Base-by-base conservation (phyloP, 2,888 invertebrate species). In the Entomobrya proxima region DNA sequence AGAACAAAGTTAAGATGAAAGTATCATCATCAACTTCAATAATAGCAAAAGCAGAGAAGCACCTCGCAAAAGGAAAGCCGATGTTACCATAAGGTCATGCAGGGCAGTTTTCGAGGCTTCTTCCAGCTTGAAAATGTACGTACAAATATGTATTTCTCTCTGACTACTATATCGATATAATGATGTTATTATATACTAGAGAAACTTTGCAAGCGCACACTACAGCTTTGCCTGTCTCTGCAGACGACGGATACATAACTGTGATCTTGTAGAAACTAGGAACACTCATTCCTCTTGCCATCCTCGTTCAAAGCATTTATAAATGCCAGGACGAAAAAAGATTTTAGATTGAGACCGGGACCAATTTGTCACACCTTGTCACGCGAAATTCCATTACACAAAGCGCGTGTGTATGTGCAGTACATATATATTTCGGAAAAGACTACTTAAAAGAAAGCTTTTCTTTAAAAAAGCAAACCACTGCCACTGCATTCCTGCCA, bases 351-450 rank as follows among this genome's bases (percentile, higher is more conserved):
- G 86, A 83, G 83, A 83, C 44, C 72, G 69, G 83, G 83, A 69
- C 84, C 58, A 86, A 88, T 88, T 88, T 88, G 88, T 88, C 88
- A 88, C 86, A 81, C 85, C 86, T 81, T 86, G 86, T 86, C 86
- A 86, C 78, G 75, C 79, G n/a, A 86, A 85, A 88, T 86, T 88
- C 88, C 85, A 88, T 88, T 88, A 86, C 82, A 77, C 64, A 61
- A 79, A 44, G 35, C 15, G 9, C 24, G 40, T 52, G 32, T 58
- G 13, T 55, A 13, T 24, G 27, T 55, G 27, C 11, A 55, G 3
- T 30, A 32, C 3, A 61, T 30, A 1, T 15, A 58, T 30, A 32
- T 5, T n/a, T 30, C 32, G 1, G 32, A 30, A 58, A 30, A 4
- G 30, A 30, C 58, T n/a, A 27, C 5, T 15, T 61, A 61, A 15